Evolutionary conservation across 2,888 invertebrate genomes (phyloP).

Genomic region (Euproctis similis): DNA sequence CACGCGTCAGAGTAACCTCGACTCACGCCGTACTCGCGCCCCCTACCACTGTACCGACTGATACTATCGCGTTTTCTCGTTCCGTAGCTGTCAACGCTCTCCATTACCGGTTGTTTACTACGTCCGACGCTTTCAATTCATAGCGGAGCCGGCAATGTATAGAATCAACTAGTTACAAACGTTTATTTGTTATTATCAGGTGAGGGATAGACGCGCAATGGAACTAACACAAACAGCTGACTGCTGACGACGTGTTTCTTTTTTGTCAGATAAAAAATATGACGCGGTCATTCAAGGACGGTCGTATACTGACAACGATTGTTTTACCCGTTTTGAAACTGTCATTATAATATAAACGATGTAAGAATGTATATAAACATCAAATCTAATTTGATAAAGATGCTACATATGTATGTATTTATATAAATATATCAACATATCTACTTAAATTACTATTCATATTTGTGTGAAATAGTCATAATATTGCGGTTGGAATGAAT

Average conservation of each 20-base stretch:
- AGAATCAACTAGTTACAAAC: conserved; percentile 7
- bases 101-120: conserved; percentile 36
- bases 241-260: conserved; percentile 60
- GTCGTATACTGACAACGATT: conserved; percentile 48
- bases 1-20: conserved; percentile 76
- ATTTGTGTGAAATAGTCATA: conserved; percentile 12
- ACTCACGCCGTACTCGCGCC: conserved; percentile 65
- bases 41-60: conserved; percentile 45
- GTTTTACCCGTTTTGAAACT: conserved; percentile 61
- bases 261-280: conserved; percentile 66
- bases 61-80: conserved; percentile 30
- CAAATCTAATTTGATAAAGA: no score
- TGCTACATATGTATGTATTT: no score
- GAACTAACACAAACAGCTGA: conserved; percentile 72
- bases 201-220: conserved; percentile 56
- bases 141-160: conserved; percentile 31
- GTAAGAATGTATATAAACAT: conserved; percentile 14
- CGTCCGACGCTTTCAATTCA: conserved; percentile 1
- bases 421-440: no score
- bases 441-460: conserved; percentile 9
- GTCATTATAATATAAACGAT: conserved; percentile 37
- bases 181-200: conserved; percentile 20
- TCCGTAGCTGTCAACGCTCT: conserved; percentile 21
- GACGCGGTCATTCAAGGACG: conserved; percentile 72
- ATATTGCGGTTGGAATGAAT: conserved; percentile 14